A percentile compares a stretch with the other conserved stretches of the same genome.
These are phyloP conservation scores for Arizona elegans DNA, from an alignment of 2,113 vertebrate species.

Conservation along the genomic window DNA sequence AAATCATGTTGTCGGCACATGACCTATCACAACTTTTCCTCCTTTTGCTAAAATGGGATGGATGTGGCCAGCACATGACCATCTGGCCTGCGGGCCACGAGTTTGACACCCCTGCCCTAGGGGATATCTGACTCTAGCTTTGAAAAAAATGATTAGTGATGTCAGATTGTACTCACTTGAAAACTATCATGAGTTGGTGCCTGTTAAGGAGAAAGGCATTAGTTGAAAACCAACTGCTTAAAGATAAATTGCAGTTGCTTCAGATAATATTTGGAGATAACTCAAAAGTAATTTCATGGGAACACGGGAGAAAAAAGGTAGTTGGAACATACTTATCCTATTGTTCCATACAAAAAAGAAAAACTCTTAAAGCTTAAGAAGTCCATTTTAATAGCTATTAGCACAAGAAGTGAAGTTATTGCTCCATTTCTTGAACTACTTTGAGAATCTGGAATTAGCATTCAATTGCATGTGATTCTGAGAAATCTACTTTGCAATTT, in stretches of 20 bases:
- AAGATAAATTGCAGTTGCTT: background rate
- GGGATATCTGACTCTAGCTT: background rate
- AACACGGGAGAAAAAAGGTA: background rate
- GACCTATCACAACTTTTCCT: too few relatives aligned
- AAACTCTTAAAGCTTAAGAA: background rate
- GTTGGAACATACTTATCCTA: background rate
- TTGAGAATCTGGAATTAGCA: background rate
- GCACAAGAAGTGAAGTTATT: background rate
- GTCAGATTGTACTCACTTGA: background rate
- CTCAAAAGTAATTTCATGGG: background rate
- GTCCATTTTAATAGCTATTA: background rate
- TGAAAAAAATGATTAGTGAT: background rate
- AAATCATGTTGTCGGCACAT: too few relatives aligned
- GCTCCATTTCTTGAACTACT: background rate
- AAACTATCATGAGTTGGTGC: background rate
- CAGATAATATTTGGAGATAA: background rate
- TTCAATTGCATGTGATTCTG: background rate
- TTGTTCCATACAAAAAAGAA: background rate
- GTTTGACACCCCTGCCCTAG: too few relatives aligned
- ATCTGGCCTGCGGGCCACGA: too few relatives aligned
- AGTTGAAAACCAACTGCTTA: background rate
- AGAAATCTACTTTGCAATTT: background rate
- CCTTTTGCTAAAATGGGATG: too few relatives aligned
- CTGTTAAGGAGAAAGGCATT: background rate
- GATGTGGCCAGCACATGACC: too few relatives aligned